Base-by-base conservation (phyloP, 2,888 invertebrate genomes). In the Panzeria rudis region DNA sequence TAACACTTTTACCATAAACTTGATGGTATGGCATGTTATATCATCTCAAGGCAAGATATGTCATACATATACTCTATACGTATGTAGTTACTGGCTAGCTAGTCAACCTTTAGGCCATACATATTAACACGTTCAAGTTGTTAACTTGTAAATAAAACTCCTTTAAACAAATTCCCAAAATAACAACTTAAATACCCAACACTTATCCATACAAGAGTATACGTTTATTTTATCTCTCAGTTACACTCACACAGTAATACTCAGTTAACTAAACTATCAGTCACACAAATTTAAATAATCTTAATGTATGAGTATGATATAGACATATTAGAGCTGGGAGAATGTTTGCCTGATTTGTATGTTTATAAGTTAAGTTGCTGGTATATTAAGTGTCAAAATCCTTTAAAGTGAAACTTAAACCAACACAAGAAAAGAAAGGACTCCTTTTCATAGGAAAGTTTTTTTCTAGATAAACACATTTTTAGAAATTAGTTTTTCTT, bases 41-140 rank as follows among this genome's bases (percentile, higher is more conserved):
- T 25, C 23, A 56, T 50, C 35, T 29, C 56, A 25, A 50, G 47
- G 4, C 32, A 41, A 62, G 56, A 50, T 41, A 62, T 29, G 68
- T 3, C 56, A 66, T 38, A 32, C 7, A 7, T 69, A 32, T 15
- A 20, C n/a, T 47, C 38, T 25, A 8, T 15, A 8, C 9, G 20
- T 59, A 17, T 20, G n/a, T 9, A 1, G 23, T 13, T 29, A 17
- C 59, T 44, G n/a, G 20, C 2, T 29, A 47, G 59, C 64, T 64
- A 29, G 44, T 38, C 25, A 62, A 52, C 77, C 69, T 82, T 75
- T 75, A 66, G 82, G 82, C 41, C 25, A 75, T 82, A 71, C 25
- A 79, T 82, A 75, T 82, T 85, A 78, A 73, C 81, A 85, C 78
- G 64, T 85, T 78, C 59, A 71, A 75, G 64, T 75, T 82, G 78